Evolutionary conservation across 2,797 vertebrate species (phyloP).

Genomic region (Scyliorhinus canicula): DNA sequence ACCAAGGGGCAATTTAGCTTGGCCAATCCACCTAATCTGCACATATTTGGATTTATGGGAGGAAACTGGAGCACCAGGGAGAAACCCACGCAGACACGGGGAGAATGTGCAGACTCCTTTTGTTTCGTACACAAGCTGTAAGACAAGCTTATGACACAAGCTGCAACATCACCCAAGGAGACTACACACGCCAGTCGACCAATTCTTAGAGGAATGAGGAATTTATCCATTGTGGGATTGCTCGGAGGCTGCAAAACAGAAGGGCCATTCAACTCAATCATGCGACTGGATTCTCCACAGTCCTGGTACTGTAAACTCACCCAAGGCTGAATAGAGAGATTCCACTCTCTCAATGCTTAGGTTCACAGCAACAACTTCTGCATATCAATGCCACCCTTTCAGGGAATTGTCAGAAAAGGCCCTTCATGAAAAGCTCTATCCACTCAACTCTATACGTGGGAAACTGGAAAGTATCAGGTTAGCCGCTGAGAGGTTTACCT

Average conservation of each 20-base stretch:
- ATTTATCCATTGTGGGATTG: not conserved
- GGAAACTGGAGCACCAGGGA: too few species aligned
- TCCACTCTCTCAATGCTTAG: not conserved
- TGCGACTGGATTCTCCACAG: not conserved
- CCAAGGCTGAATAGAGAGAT: not conserved
- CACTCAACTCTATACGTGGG: not conserved
- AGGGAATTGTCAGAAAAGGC: not conserved
- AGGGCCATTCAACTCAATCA: not conserved
- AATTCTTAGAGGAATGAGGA: not conserved
- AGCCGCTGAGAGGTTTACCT: not conserved
- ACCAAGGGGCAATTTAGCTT: too few species aligned
- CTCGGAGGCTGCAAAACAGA: not conserved
- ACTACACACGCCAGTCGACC: not conserved
- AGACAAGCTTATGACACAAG: too few species aligned
- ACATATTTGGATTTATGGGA: too few species aligned
- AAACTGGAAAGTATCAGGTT: not conserved
- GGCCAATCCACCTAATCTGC: too few species aligned
- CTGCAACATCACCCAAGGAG: not conserved
- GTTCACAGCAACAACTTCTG: not conserved
- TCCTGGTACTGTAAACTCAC: not conserved
- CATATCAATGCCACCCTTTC: not conserved
- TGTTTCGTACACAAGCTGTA: too few species aligned
- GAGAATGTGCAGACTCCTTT: too few species aligned
- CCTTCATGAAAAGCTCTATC: not conserved
- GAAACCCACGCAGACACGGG: too few species aligned